Conservation (phyloP, 92 coral and sea anemone species). For the Porites evermanni region DNA sequence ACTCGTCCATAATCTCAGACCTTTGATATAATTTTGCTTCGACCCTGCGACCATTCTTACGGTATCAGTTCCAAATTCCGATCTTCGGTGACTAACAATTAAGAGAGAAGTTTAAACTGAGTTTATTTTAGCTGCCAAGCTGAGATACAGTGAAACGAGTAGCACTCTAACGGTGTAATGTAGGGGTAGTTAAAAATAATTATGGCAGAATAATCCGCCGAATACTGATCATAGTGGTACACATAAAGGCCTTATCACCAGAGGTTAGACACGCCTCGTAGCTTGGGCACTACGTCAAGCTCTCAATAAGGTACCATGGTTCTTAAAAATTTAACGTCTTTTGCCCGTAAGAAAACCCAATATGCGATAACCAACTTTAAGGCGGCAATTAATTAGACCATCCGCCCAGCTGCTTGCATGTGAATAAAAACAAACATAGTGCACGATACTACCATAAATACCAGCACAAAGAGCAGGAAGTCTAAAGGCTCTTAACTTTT, state of each 20-base stretch:
- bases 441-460: background rate
- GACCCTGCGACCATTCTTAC: background rate
- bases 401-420: background rate
- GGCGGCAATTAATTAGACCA: background rate
- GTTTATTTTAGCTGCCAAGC: background rate
- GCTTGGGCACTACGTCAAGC: background rate
- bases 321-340: conserved; percentile 4
- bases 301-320: conserved; percentile 8
- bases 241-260: too few relatives aligned
- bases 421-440: background rate
- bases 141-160: background rate
- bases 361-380: too few relatives aligned
- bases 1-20: background rate
- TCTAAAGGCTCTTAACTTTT: background rate
- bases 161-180: conserved; percentile 4
- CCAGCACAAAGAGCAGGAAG: background rate
- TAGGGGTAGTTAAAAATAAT: conserved; percentile 2
- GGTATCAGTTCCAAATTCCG: conserved; percentile 5
- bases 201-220: background rate
- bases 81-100: conserved; percentile 1
- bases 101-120: conserved; percentile 4
- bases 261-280: background rate
- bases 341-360: background rate
- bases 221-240: too few relatives aligned
- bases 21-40: too few relatives aligned